phyloP scores from a whole-genome alignment of 2,888 invertebrate species.

The Drosophila ochracea region DNA sequence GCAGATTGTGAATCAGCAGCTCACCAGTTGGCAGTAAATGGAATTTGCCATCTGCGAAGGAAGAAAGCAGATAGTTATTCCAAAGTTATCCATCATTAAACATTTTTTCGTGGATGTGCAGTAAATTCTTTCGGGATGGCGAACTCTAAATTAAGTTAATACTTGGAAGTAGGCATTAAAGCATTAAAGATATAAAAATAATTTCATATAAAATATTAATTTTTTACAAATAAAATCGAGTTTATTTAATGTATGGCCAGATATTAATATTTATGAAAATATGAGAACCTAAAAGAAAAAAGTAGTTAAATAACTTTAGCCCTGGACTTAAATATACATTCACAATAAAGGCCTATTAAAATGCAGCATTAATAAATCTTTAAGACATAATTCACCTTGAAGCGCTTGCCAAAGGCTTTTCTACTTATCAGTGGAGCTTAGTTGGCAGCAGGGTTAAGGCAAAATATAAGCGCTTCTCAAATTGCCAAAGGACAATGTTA shows the following conservation, averaged over 20 bases:
- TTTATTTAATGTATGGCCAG: accelerated
- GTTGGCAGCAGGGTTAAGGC: slow-evolving; percentile 55
- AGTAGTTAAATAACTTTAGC: too few species aligned
- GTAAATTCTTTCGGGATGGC: background rate
- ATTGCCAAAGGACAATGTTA: slow-evolving; percentile 79
- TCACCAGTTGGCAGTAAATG: slow-evolving; percentile 91
- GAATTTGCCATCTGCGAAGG: slow-evolving; percentile 89
- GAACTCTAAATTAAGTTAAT: background rate
- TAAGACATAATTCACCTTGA: slow-evolving; percentile 12
- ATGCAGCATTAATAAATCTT: slow-evolving; percentile 12
- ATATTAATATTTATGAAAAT: background rate
- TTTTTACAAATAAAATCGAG: background rate
- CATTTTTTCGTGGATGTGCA: background rate
- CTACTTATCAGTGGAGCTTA: slow-evolving; percentile 48
- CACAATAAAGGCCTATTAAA: background rate
- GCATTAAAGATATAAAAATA: background rate
- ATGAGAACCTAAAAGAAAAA: too few species aligned
- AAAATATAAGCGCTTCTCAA: slow-evolving; percentile 67
- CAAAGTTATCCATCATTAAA: slow-evolving; percentile 1
- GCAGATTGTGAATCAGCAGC: slow-evolving; percentile 90
- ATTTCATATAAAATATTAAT: background rate
- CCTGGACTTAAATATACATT: background rate
- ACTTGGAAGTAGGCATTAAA: background rate
- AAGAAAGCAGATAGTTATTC: background rate
- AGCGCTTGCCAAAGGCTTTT: slow-evolving; percentile 41